Conservation (phyloP, 2,113 vertebrate genomes). For the Sebastes fasciatus region DNA sequence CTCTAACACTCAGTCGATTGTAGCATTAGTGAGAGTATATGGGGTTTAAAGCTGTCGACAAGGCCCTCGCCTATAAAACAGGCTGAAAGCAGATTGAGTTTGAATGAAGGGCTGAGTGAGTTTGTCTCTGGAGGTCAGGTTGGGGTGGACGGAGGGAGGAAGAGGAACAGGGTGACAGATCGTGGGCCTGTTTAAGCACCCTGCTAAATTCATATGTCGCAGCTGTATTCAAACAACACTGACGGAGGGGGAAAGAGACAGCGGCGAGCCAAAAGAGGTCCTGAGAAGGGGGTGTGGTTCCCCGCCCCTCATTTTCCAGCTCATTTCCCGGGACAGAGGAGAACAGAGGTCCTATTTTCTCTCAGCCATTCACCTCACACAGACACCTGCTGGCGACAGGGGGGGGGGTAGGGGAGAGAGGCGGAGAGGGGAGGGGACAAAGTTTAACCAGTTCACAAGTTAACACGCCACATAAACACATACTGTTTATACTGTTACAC, state of each 20-base stretch:
- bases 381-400: slow-evolving; percentile 83
- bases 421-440: slow-evolving; percentile 24
- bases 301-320: slow-evolving; percentile 87
- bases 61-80: slow-evolving; percentile 47
- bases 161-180: slow-evolving; percentile 66
- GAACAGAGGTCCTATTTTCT: slow-evolving; percentile 77
- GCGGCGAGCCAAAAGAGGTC: slow-evolving; percentile 57
- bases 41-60: slow-evolving; percentile 58
- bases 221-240: slow-evolving; percentile 84
- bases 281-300: slow-evolving; percentile 71
- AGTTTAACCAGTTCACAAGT: slow-evolving; percentile 72
- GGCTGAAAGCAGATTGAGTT: slow-evolving; percentile 78
- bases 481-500: neutral
- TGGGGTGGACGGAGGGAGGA: slow-evolving; percentile 17
- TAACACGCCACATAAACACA: slow-evolving; percentile 41
- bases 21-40: slow-evolving; percentile 55
- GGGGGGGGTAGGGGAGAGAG: slow-evolving; percentile 3
- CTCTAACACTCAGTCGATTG: slow-evolving; percentile 47
- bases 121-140: slow-evolving; percentile 68
- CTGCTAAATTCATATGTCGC: slow-evolving; percentile 84
- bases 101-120: slow-evolving; percentile 68
- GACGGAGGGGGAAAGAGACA: slow-evolving; percentile 29
- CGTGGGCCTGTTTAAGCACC: slow-evolving; percentile 81
- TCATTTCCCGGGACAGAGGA: slow-evolving; percentile 83
- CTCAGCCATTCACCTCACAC: slow-evolving; percentile 71